Conservation (phyloP, 2,888 invertebrate genomes). For the Drosophila siamana region DNA sequence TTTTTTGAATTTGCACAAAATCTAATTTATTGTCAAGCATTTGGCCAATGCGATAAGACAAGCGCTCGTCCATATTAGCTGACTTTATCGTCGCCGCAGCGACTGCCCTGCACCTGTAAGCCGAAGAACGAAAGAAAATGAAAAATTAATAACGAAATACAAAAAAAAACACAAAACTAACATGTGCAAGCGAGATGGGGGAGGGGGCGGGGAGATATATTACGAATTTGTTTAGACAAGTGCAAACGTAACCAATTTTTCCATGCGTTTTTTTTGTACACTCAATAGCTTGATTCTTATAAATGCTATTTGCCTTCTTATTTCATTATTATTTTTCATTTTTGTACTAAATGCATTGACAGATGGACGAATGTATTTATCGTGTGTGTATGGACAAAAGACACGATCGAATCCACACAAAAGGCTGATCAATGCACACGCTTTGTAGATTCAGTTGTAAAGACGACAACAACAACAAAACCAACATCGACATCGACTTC, state of each 20-base stretch:
- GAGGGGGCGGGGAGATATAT: slow-evolving; percentile 4
- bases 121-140: slow-evolving; percentile 39
- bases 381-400: slow-evolving; percentile 41
- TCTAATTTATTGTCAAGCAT: slow-evolving; percentile 78
- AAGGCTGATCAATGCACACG: slow-evolving; percentile 67
- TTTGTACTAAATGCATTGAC: slow-evolving; percentile 68
- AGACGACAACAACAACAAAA: slow-evolving; percentile 12
- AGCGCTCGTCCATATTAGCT: slow-evolving; percentile 41
- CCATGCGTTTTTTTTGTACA: no score
- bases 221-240: slow-evolving; percentile 67
- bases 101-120: slow-evolving; percentile 60
- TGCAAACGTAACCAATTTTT: slow-evolving; percentile 74
- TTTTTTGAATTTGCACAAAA: slow-evolving; percentile 66
- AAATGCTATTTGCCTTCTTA: slow-evolving; percentile 10
- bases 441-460: slow-evolving; percentile 74
- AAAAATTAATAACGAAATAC: slow-evolving; percentile 11
- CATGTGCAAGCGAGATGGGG: not conserved
- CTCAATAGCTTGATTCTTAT: slow-evolving; percentile 45
- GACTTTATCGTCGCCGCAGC: slow-evolving; percentile 53
- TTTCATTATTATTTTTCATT: slow-evolving; percentile 22
- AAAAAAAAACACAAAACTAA: slow-evolving; percentile 19
- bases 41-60: slow-evolving; percentile 67
- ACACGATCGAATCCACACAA: slow-evolving; percentile 65
- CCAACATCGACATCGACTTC: not conserved
- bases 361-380: slow-evolving; percentile 48